These are phyloP conservation scores for Nylanderia fulva DNA, from an alignment of 1,140 invertebrate species.

Conservation along the genomic window DNA sequence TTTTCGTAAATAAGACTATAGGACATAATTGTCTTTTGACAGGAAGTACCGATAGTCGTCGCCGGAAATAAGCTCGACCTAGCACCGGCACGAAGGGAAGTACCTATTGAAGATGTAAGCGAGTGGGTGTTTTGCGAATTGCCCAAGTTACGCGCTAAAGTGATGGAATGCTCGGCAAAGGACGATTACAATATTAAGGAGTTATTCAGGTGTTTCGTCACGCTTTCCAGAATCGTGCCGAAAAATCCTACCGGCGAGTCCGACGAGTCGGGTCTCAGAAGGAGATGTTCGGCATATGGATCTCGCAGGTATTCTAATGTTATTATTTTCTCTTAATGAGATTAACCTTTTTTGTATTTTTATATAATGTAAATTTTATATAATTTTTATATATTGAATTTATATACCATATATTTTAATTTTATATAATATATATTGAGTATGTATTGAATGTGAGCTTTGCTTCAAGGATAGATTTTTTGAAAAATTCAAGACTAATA, in stretches of 20 bases:
- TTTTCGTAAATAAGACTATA: neutral
- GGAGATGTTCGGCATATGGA: conserved; percentile 91
- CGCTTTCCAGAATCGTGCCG: conserved; percentile 89
- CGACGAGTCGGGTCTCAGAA: conserved; percentile 89
- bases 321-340: neutral
- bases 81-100: conserved; percentile 88
- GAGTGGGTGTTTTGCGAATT: conserved; percentile 93
- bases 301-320: conserved; percentile 80
- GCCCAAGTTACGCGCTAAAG: conserved; percentile 91
- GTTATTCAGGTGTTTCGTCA: conserved; percentile 90
- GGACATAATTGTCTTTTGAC: conserved; percentile 55
- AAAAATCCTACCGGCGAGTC: conserved; percentile 86
- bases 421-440: no score
- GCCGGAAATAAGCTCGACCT: conserved; percentile 94
- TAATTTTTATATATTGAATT: no score
- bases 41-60: conserved; percentile 94
- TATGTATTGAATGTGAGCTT: neutral
- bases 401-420: no score
- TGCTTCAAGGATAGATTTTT: neutral
- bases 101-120: conserved; percentile 91
- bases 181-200: conserved; percentile 92
- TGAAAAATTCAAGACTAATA: neutral
- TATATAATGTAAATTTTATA: no score
- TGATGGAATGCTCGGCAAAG: conserved; percentile 94
- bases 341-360: neutral